A percentile compares a stretch with the other conserved stretches of the same genome.
phyloP scores from a whole-genome alignment of 2,797 vertebrate genomes.

The Sebastes baramenuke region DNA sequence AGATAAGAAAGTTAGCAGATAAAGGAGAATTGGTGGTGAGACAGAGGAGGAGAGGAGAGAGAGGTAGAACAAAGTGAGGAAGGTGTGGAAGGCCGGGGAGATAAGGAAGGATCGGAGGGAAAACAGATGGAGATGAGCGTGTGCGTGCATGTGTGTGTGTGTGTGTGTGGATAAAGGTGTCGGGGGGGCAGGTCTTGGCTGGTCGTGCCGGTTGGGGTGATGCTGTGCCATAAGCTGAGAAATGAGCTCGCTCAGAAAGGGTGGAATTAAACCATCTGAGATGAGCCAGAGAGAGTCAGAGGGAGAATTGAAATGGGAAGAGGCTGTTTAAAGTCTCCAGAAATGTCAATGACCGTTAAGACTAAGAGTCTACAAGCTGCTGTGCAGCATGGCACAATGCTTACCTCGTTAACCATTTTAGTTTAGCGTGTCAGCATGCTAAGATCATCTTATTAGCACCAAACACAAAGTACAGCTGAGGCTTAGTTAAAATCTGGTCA shows the following conservation, averaged over 20 bases:
- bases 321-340: conserved; percentile 5
- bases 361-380: neutral
- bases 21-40: conserved; percentile 42
- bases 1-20: conserved; percentile 54
- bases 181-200: conserved; percentile 37
- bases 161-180: conserved; percentile 40
- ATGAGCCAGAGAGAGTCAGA: conserved; percentile 16
- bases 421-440: neutral
- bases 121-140: conserved; percentile 38
- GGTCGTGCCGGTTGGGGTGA: conserved; percentile 13
- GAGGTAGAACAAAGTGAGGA: conserved; percentile 25
- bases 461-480: neutral
- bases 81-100: conserved; percentile 35
- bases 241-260: conserved; percentile 44
- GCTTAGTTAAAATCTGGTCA: neutral
- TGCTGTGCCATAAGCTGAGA: conserved; percentile 50
- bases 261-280: conserved; percentile 35
- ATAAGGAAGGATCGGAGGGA: conserved; percentile 33
- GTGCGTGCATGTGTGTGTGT: conserved; percentile 36
- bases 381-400: neutral
- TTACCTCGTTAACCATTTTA: neutral
- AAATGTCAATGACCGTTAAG: neutral
- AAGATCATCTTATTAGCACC: neutral
- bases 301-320: conserved; percentile 12
- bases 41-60: conserved; percentile 36